Base-by-base conservation (phyloP, 2,113 vertebrate species). In the Phainopepla nitens region DNA sequence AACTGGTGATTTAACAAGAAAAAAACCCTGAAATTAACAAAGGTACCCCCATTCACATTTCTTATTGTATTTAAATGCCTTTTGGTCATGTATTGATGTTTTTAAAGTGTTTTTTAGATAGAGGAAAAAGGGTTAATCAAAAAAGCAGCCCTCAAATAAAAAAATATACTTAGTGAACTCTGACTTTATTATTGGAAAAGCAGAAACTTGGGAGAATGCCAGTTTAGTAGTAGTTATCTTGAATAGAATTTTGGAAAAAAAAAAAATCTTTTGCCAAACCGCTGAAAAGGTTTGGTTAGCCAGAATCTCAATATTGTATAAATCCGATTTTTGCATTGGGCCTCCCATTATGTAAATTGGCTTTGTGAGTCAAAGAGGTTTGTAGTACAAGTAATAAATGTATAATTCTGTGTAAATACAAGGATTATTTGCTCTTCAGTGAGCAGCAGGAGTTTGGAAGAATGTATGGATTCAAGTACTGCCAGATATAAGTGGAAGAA, bases 371-470 rank as follows among this genome's bases (percentile, higher is more conserved):
- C 93, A 82, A 91, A 85, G 86, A 82, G 57, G 58, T 95, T 97
- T 97, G 36, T 96, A 90, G 97, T 97, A 80, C 73, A 90, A 84
- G 76, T 60, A 96, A 95, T 96, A 56, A 56, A n/a, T 19, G 4
- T 73, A 22, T 33, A 64, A 18, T 64, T 73, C 58, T 73, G 12
- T 47, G 58, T 73, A 72, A 62, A 53, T 96, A 80, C 58, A 83
- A 84, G 72, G 68, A 94, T 92, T 95, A 82, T 96, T 97, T 97
- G 79, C 58, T 94, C 77, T 96, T 83, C 79, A 86, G 4, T 92
- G 92, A 82, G 57, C 29, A 35, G 57, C 93, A 83, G 86, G 94
- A 94, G 71, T 96, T 93, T 89, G 71, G 75, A 71, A 85, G 60
- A 78, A 93, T 68, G 13, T 93, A 62, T 82, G 60, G 79, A 87